Base-by-base conservation (phyloP, 2,113 vertebrate species). In the Carollia perspicillata region DNA sequence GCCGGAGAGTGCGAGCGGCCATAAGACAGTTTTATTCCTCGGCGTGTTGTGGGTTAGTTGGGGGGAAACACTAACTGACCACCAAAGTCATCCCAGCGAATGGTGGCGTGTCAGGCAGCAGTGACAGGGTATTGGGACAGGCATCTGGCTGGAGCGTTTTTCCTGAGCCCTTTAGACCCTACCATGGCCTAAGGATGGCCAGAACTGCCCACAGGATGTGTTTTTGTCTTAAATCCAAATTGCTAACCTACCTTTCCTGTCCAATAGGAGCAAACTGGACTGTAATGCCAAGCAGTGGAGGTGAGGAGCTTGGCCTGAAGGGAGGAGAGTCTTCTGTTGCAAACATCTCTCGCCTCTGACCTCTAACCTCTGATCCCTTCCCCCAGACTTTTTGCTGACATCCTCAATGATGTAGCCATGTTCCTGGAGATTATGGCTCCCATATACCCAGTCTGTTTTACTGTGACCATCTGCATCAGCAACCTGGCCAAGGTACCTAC, bases 211-310 rank as follows among this genome's bases (percentile, higher is more conserved):
- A 12, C 11, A 77, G 71, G 18, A 37, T 16, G 2, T 75, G n/a
- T 55, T 93, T 96, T 81, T 23, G 71, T 66, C 53, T 84, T 71
- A n/a, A 53, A 55, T 84, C 44, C 71, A 71, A 93, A 68, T 68
- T 55, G 3, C 44, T 89, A 33, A 78, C 37, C 49, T 65, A 44
- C 20, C 20, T 88, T 33, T 93, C 58, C 5, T 84, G 44, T 60
- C 72, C 55, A 42, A 93, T 95, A 99, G 99, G 98, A 99, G 96
- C 97, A 99, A 98, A 95, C 97, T 99, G 90, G 99, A 99, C 97
- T 99, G 99, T 4, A 99, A 99, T 68, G 99, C 99, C 33, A 99
- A 99, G 96, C 99, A 99, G 51, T 99, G 99, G 99, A 99, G 99
- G 99, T 99, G 85, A 98, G 97, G 22, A 85, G 11, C 58, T 44